Evolutionary conservation across 2,797 vertebrate species (phyloP).

Genomic region (Rhincodon typus): DNA sequence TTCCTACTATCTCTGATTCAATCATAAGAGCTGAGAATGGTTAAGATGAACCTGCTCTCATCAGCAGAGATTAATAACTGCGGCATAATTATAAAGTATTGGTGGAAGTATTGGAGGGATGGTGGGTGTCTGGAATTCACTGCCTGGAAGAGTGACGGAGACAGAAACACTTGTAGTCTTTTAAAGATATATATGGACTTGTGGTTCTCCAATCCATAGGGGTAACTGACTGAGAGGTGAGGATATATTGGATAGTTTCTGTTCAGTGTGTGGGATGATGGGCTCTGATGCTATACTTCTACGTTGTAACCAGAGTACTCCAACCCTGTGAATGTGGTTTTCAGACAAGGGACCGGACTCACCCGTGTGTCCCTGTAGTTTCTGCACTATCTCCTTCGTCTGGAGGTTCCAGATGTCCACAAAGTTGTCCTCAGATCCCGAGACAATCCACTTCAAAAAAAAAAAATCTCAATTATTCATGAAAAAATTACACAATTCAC

Average conservation of each 20-base stretch:
- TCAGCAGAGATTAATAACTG: not conserved
- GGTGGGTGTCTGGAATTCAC: too few species aligned
- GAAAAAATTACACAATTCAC: not conserved
- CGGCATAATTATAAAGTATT: not conserved
- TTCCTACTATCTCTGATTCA: too few species aligned
- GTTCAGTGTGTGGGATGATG: too few species aligned
- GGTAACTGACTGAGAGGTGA: not conserved
- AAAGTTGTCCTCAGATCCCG: constrained; percentile 95
- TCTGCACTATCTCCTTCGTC: constrained; percentile 99
- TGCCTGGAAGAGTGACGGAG: too few species aligned
- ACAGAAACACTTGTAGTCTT: not conserved
- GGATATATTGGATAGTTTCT: too few species aligned
- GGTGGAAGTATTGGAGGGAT: not conserved
- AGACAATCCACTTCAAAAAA: constrained; percentile 85
- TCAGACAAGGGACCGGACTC: not conserved
- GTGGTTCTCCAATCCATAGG: not conserved
- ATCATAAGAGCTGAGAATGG: not conserved
- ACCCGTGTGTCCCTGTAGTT: constrained; percentile 97
- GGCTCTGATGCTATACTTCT: not conserved
- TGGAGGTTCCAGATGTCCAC: constrained; percentile 99
- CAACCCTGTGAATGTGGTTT: too few species aligned
- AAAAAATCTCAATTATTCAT: not conserved
- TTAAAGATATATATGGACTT: not conserved
- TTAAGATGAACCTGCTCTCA: not conserved
- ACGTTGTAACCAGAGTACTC: not conserved